Percentiles rank a stretch among this genome's conserved stretches.
These are phyloP conservation scores for Cyphomyrus plagiostoma DNA, from an alignment of 2,113 vertebrate genomes.

Conservation along the genomic window DNA sequence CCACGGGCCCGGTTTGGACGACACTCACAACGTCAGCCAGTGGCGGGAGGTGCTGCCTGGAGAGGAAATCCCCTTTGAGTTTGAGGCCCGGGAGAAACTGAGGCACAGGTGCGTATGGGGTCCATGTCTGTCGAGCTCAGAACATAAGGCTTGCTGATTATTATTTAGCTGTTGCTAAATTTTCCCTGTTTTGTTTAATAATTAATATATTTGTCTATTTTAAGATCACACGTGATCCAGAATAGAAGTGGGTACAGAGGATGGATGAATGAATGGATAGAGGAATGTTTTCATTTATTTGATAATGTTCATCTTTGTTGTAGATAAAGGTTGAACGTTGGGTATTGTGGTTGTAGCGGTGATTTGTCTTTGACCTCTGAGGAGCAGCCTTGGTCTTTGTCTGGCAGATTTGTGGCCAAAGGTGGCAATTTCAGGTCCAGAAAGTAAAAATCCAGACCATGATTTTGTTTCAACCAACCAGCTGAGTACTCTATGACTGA, in stretches of 20 bases:
- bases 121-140: neutral
- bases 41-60: slow-evolving; percentile 90
- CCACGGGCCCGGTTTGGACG: slow-evolving; percentile 68
- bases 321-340: neutral
- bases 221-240: neutral
- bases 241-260: neutral
- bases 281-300: neutral
- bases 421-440: too few relatives aligned
- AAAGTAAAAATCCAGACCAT: too few relatives aligned
- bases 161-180: neutral
- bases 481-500: too few relatives aligned
- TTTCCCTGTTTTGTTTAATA: neutral
- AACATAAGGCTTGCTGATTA: neutral
- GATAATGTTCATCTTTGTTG: neutral
- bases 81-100: slow-evolving; percentile 89
- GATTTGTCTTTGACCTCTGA: neutral
- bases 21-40: slow-evolving; percentile 83
- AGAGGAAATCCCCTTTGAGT: slow-evolving; percentile 91
- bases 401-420: neutral
- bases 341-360: neutral
- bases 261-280: neutral
- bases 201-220: neutral
- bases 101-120: slow-evolving; percentile 75
- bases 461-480: too few relatives aligned
- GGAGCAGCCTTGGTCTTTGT: neutral